Evolutionary conservation across 2,797 vertebrate species (phyloP).

Genomic region (Channa striata): DNA sequence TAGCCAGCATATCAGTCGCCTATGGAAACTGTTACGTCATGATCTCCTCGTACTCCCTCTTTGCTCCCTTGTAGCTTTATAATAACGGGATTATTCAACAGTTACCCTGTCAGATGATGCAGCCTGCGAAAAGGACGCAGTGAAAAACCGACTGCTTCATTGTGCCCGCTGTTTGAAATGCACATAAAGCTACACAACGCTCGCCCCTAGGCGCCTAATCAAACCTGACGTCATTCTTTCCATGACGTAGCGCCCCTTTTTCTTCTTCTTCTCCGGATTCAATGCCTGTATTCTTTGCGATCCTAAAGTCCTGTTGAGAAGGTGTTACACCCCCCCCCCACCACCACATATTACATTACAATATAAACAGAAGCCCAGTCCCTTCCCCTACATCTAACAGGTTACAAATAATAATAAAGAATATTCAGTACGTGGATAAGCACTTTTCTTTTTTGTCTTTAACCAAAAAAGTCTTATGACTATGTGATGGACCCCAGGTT

Average conservation of each 20-base stretch:
- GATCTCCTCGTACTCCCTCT: conserved; percentile 66
- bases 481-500: background rate
- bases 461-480: background rate
- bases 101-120: conserved; percentile 57
- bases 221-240: conserved; percentile 90
- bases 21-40: conserved; percentile 86
- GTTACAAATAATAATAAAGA: background rate
- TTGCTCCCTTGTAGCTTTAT: conserved; percentile 65
- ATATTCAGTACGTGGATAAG: background rate
- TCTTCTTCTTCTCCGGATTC: conserved; percentile 61
- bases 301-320: conserved; percentile 47
- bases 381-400: background rate
- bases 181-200: conserved; percentile 67
- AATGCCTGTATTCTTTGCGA: conserved; percentile 75
- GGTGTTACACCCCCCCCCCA: conserved; percentile 38
- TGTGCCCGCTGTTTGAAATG: conserved; percentile 58
- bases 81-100: conserved; percentile 75
- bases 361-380: conserved; percentile 7
- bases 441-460: background rate
- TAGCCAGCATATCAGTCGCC: conserved; percentile 82
- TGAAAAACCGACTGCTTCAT: conserved; percentile 35
- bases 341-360: conserved; percentile 24
- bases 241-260: conserved; percentile 84
- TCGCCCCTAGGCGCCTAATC: conserved; percentile 85
- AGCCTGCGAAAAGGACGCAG: conserved; percentile 38